Evolutionary conservation across 1,140 invertebrate genomes (phyloP), one percentile per base, ranked within the genome.

Genomic region (Rhagoletis zephyria): DNA sequence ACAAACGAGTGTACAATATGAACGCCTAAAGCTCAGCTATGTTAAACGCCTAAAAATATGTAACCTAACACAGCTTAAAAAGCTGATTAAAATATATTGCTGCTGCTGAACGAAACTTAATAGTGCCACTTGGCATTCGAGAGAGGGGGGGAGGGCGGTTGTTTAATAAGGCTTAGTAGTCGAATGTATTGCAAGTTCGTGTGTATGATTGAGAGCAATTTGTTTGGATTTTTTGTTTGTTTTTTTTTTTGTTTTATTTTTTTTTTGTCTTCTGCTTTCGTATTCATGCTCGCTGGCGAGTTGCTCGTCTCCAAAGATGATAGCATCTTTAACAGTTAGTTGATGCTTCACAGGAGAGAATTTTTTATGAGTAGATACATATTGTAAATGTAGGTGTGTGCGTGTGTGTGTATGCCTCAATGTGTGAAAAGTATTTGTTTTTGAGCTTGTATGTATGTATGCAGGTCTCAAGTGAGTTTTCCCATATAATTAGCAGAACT

Each of bases 11-110:
- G 30, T 30, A 81, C 67, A 70, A 56, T 56, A 56, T 19, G 16
- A 56, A 81, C 48, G 74, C 48, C 45, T 81, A 81, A 81, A 81
- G 67, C 74, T 81, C 40, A 81, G 48, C 7, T 56, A 81, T 56
- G 74, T 10, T 81, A 81, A 81, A 56, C 74, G 74, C 74, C 74
- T 56, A 19, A 81, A 81, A 81, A n/a, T 56, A 81, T 81, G 74
- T 56, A 81, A 81, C 14, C 45, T 30, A 81, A 81, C 12, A 48
- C 48, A 81, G 74, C 48, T 81, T 51, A 81, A 81, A 56, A 56
- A 81, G 74, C 74, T 81, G 74, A 56, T 81, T 81, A 81, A 81
- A 56, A 81, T 81, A 81, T n/a, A 56, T 51, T 77, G 5, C 6
- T 19, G 12, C 1, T 10, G 48, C 14, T 14, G n/a, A n/a, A 7